Percentiles rank a stretch among this genome's conserved stretches.
Evolutionary conservation across 1,140 invertebrate genomes (phyloP).

Genomic region (Panulirus ornatus): DNA sequence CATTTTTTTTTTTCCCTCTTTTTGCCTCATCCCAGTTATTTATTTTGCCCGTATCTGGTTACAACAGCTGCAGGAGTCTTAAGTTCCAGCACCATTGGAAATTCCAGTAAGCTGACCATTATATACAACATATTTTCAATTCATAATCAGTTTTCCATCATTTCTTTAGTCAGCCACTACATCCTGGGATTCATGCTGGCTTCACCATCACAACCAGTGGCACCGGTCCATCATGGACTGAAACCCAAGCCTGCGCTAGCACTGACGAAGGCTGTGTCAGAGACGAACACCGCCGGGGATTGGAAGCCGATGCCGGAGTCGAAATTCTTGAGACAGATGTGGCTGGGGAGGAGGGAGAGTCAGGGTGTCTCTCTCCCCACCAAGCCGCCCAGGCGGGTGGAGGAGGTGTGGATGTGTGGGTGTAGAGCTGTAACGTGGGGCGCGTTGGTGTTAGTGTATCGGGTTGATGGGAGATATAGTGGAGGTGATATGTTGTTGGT

Average conservation of each 20-base stretch:
- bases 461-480: no score
- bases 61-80: no score
- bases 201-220: conserved; percentile 21
- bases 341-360: neutral
- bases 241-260: conserved; percentile 16
- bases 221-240: neutral
- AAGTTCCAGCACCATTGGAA: no score
- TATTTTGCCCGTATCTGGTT: neutral
- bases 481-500: no score
- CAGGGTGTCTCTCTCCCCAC: neutral
- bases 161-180: neutral
- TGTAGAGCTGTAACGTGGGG: neutral
- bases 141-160: neutral
- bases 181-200: no score
- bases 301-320: conserved; percentile 35
- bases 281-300: neutral
- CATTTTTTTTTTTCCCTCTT: neutral
- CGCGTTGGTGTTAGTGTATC: neutral
- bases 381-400: neutral
- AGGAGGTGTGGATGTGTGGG: neutral
- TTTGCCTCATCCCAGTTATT: neutral
- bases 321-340: conserved; percentile 33
- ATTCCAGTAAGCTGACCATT: no score
- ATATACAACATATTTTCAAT: no score
- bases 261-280: conserved; percentile 16